Conservation (phyloP, 2,888 invertebrate genomes). For the Patella depressa region DNA sequence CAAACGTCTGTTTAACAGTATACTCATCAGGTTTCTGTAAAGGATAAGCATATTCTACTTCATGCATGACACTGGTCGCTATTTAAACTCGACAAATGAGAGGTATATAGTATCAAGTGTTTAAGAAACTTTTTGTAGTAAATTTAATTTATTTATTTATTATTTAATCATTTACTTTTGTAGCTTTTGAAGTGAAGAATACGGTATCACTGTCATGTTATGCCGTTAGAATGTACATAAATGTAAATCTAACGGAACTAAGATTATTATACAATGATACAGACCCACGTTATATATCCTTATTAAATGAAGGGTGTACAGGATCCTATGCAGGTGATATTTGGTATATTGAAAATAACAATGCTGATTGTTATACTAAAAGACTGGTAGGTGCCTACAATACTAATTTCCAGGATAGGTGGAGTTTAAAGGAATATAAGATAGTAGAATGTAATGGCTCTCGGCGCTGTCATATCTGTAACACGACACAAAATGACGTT, state of each 20-base stretch:
- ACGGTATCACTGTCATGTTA: slow-evolving; percentile 22
- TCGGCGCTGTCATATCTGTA: too few species aligned
- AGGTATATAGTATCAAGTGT: too few species aligned
- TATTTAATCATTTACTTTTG: background rate
- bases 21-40: too few species aligned
- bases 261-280: slow-evolving; percentile 24
- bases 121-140: too few species aligned
- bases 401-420: too few species aligned
- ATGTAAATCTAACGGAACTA: slow-evolving; percentile 24
- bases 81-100: too few species aligned
- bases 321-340: slow-evolving; percentile 14
- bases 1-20: too few species aligned
- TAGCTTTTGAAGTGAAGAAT: slow-evolving; percentile 21
- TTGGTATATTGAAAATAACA: slow-evolving; percentile 21
- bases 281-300: slow-evolving; percentile 24
- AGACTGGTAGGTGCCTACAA: slow-evolving; percentile 5
- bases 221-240: slow-evolving; percentile 21
- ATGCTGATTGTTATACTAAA: slow-evolving; percentile 23
- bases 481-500: too few species aligned
- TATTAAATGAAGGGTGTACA: slow-evolving; percentile 25
- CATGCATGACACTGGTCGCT: too few species aligned
- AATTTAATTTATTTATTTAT: background rate
- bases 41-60: too few species aligned
- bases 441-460: too few species aligned
- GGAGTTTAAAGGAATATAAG: too few species aligned